Base-by-base conservation (phyloP, 64 coral and sea anemone genomes). In the Montipora capricornis region DNA sequence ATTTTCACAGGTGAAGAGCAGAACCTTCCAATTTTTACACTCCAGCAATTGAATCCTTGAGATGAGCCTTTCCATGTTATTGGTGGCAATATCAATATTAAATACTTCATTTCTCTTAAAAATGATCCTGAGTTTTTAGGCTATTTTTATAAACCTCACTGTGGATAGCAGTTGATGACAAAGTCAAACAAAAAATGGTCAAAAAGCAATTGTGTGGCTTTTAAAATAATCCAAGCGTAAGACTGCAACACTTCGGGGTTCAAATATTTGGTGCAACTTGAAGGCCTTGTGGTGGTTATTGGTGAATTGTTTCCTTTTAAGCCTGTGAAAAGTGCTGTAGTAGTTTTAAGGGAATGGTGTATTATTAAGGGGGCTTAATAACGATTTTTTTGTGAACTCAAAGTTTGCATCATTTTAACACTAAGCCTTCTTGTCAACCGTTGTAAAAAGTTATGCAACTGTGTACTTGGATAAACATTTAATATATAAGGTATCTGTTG, bases 71-170 rank as follows among this genome's bases (percentile, higher is more conserved):
- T 86, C 13, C 45, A 3, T 13, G 47, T 11, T 17, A 47, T 47
- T 67, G 19, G 15, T 83, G 13, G 44, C 59, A 67, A 26, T 71
- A 86, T 71, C 47, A 71, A 86, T 86, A 86, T 86, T 71, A 86
- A 86, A 86, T 86, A 86, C 73, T 86, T 71, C 82, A 86, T 71
- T 86, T 17, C 47, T 64, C 45, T 71, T 67, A 71, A 71, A 83
- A 66, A 67, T 68, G 4, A 7, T 71, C 5, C 6, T 50, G 51
- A 49, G 68, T 86, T 86, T 64, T 86, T 69, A 62, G 66, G 8
- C 45, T 13, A 20, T 86, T 86, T 86, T 44, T 86, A 71, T 86
- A 50, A 86, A 69, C 47, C 45, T 50, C 5, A 78, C 82, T 86
- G 82, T 86, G 82, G 82, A 70, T 11, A 20, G 82, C 82, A 86